Conservation (phyloP, 2,888 invertebrate species). For the Xanthorhoe designata region DNA sequence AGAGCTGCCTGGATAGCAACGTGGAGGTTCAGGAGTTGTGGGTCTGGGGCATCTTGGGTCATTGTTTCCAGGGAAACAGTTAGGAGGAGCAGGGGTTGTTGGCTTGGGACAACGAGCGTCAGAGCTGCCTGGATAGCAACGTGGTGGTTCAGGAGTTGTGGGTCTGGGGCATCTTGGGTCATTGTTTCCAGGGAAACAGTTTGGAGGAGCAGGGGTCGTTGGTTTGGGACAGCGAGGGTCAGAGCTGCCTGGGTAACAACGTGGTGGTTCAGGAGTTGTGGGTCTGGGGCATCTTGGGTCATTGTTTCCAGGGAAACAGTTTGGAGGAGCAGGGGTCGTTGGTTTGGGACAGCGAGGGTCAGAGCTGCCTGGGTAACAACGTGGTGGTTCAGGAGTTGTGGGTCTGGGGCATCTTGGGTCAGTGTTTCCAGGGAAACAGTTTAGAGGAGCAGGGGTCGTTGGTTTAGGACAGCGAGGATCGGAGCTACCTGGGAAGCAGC, state of each 20-base stretch:
- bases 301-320: conserved; percentile 47
- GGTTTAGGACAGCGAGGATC: conserved; percentile 50
- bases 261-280: conserved; percentile 39
- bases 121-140: conserved; percentile 60
- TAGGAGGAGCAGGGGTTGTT: conserved; percentile 51
- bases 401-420: conserved; percentile 44
- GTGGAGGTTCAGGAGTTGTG: conserved; percentile 48
- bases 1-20: conserved; percentile 49
- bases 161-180: conserved; percentile 52
- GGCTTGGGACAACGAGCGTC: conserved; percentile 57
- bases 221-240: conserved; percentile 59
- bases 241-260: conserved; percentile 54
- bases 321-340: conserved; percentile 47
- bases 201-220: conserved; percentile 47
- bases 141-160: conserved; percentile 46
- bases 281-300: conserved; percentile 46
- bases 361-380: conserved; percentile 56
- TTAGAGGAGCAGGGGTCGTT: conserved; percentile 26
- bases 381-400: conserved; percentile 42
- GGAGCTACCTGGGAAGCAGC: conserved; percentile 46
- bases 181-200: conserved; percentile 43
- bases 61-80: conserved; percentile 45
- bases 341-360: conserved; percentile 55
- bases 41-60: conserved; percentile 57
- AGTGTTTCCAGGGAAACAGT: conserved; percentile 47